Base-by-base conservation (phyloP, 2,888 invertebrate species). In the Penaeus monodon region DNA sequence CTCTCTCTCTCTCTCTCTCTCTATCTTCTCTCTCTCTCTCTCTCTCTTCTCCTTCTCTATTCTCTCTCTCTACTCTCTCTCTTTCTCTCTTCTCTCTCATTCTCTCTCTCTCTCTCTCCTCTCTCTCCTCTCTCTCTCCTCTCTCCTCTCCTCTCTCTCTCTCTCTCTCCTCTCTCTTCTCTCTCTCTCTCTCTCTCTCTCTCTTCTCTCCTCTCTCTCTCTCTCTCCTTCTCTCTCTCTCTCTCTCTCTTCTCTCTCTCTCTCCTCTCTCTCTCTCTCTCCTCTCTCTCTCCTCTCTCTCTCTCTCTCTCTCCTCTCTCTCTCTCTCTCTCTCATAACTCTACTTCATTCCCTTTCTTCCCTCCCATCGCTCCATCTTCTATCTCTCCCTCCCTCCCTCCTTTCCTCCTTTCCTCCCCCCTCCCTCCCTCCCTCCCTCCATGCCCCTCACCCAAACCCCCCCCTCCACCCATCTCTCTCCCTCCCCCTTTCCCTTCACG, bases 191-290 rank as follows among this genome's bases (percentile, higher is more conserved):
- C 17, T 17, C 4, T 17, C 29, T 10, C 29, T 29, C 10, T 17
- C 1, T 10, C 3, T 68, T 68, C 68, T 12, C 12, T n/a, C 27
- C 27, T 27, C 12, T 12, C 12, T 27, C 27, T 10, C 68, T 27
- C 68, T 68, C 27, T 10, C 12, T 68, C 68, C 68, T 27, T 12
- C 77, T 73, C 77, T 49, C 77, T 77, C 77, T 22, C 49, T 77
- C 77, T 77, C 77, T 49, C 10, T 68, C 29, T 8, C 7, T 68
- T 10, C 7, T 7, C 10, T 7, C 14, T 10, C 17, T 17, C 7
- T 17, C 3, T 0, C 27, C 73, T 73, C 33, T 14, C 73, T 44
- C 8, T 1, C 44, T 38, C n/a, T 76, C 29, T 44, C 29, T 10
- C 14, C 44, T 44, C 77, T 24, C 77, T 49, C 77, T 49, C 24